phyloP scores from a whole-genome alignment of 2,113 vertebrate genomes.

The Pseudopipra pipra region DNA sequence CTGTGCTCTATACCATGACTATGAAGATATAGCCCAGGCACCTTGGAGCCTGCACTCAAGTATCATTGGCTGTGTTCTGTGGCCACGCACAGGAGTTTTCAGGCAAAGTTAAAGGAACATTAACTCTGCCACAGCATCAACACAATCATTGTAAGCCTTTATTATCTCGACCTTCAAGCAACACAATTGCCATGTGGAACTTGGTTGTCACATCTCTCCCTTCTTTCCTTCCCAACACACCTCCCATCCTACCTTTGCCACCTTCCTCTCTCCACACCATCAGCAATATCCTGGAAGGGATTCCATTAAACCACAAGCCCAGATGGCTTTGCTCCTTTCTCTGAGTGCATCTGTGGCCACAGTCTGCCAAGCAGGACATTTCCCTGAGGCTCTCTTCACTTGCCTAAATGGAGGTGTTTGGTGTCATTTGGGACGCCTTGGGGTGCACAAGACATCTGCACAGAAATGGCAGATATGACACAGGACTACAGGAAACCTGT shows the following conservation, averaged over 20 bases:
- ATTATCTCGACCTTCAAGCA: not conserved
- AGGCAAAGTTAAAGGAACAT: not conserved
- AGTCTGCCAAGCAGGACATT: not conserved
- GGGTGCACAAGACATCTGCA: conserved; percentile 10
- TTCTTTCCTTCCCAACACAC: not conserved
- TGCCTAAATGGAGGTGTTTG: not conserved
- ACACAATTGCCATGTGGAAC: not conserved
- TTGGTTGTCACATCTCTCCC: not conserved
- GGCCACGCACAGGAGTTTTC: not conserved
- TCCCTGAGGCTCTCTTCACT: not conserved
- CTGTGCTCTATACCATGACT: not conserved
- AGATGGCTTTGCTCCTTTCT: not conserved
- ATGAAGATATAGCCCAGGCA: not conserved
- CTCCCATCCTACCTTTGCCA: not conserved
- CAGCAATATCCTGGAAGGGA: not conserved
- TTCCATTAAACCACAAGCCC: not conserved
- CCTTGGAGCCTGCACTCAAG: not conserved
- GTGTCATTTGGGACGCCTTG: conserved; percentile 9
- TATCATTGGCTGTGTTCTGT: not conserved
- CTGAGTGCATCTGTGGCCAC: not conserved
- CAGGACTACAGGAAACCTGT: not conserved
- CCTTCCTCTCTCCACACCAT: not conserved
- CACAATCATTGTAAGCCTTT: not conserved
- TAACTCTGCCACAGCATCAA: not conserved
- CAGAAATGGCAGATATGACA: not conserved